Evolutionary conservation across 2,888 invertebrate species (phyloP).

Genomic region (Xestoiulus laeticollis): DNA sequence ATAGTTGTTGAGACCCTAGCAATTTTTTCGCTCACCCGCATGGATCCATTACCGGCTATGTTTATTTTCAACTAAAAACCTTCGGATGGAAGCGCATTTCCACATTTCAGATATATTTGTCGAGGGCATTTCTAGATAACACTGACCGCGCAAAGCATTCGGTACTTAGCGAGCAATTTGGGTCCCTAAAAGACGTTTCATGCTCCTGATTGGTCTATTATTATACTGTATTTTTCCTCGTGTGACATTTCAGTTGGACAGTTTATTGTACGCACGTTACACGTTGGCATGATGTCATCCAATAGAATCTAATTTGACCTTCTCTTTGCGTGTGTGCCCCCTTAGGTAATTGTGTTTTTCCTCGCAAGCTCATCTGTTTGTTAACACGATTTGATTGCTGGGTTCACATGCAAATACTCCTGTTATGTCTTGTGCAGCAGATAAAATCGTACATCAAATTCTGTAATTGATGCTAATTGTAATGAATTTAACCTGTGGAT

Average conservation of each 20-base stretch:
- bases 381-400: neutral
- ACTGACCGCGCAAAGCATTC: neutral
- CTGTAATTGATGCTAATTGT: neutral
- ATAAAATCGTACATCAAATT: neutral
- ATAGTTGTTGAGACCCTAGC: neutral
- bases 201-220: neutral
- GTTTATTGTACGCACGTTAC: neutral
- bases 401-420: neutral
- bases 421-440: neutral
- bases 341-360: neutral
- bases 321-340: neutral
- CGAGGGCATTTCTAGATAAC: neutral
- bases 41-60: constrained; percentile 31
- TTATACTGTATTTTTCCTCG: neutral
- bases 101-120: constrained; percentile 23
- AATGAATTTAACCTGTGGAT: neutral
- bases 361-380: neutral
- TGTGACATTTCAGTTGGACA: neutral
- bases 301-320: neutral
- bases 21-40: constrained; percentile 20
- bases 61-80: constrained; percentile 43
- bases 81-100: neutral
- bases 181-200: neutral
- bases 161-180: neutral
- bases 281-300: neutral